Percentiles rank a stretch among this genome's conserved stretches.
phyloP scores from a whole-genome alignment of 1,140 invertebrate species.

The Antheraea pernyi region DNA sequence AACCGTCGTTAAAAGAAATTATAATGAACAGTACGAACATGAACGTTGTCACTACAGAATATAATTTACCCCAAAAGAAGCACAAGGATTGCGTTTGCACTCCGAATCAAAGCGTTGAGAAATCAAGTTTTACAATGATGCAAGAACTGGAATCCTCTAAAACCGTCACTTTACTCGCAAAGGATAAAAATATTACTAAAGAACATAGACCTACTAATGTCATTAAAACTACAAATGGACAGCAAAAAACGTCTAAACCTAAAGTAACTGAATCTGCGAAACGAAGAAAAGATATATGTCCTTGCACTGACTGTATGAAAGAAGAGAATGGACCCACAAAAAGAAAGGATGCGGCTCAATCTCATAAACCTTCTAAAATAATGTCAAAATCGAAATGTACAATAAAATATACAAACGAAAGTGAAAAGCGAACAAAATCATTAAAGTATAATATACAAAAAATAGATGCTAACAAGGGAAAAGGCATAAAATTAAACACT shows the following conservation, averaged over 20 bases:
- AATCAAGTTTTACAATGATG: constrained; percentile 15
- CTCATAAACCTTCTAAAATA: constrained; percentile 4
- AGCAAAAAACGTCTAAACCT: too few relatives aligned
- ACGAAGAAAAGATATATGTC: background rate
- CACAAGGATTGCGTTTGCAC: background rate
- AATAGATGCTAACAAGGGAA: background rate
- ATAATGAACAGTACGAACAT: constrained; percentile 7
- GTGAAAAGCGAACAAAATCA: constrained; percentile 4
- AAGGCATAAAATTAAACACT: constrained; percentile 12
- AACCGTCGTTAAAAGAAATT: constrained; percentile 18
- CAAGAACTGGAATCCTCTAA: constrained; percentile 14
- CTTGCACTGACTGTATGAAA: background rate
- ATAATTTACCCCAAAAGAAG: background rate
- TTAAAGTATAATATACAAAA: constrained; percentile 8
- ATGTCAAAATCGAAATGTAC: background rate
- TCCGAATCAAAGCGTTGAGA: constrained; percentile 1
- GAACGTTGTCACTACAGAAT: background rate
- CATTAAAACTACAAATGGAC: background rate
- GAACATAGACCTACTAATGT: background rate
- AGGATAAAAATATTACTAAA: background rate
- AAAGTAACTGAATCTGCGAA: background rate
- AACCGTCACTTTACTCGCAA: constrained; percentile 17
- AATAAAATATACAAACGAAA: background rate
- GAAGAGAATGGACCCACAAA: background rate
- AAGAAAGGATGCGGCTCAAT: background rate